Evolutionary conservation across 2,113 vertebrate species (phyloP), one percentile per base, ranked within the genome.

Genomic region (Callospermophilus lateralis): DNA sequence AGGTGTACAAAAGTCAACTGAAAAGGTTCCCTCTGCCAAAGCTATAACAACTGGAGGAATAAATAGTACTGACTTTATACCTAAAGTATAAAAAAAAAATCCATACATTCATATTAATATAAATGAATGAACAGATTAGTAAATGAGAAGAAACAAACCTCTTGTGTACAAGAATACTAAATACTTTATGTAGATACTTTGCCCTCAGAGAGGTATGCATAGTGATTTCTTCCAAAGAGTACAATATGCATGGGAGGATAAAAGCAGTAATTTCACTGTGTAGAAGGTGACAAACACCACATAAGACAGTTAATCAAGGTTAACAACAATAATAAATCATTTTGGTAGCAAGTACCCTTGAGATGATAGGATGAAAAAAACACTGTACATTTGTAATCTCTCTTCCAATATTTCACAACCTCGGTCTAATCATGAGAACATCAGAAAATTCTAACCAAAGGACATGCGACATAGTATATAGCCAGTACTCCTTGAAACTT

Each of bases 21-120:
- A 91, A 89, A 95, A 55, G 48, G 30, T 55, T 92, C 13, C 45
- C 34, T 92, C 67, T 45, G 48, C 86, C 48, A 68, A 93, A 72
- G 34, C 37, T 26, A 26, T n/a, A 89, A 89, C 32, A 39, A 89
- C 55, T 1, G 55, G 20, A 95, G 32, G 51, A 92, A 76, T 6
- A 88, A 93, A 95, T 79, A 74, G 22, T 67, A 70, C 4, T 67
- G 32, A 12, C 45, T 87, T 87, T 77, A 93, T 65, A 83, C 1
- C 16, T 79, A 81, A 65, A 73, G 37, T 76, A 81, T 67, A 90
- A 65, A 97, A n/a, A 20, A 93, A 97, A 81, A 28, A 89, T 87
- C 2, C 51, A 53, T 42, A 63, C 34, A 24, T 65, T 72, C 34
- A 89, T 55, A 72, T 22, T 86, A 42, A 77, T 70, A 86, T 37